Base-by-base conservation (phyloP, 2,888 invertebrate genomes). In the Drosophila cracens region DNA sequence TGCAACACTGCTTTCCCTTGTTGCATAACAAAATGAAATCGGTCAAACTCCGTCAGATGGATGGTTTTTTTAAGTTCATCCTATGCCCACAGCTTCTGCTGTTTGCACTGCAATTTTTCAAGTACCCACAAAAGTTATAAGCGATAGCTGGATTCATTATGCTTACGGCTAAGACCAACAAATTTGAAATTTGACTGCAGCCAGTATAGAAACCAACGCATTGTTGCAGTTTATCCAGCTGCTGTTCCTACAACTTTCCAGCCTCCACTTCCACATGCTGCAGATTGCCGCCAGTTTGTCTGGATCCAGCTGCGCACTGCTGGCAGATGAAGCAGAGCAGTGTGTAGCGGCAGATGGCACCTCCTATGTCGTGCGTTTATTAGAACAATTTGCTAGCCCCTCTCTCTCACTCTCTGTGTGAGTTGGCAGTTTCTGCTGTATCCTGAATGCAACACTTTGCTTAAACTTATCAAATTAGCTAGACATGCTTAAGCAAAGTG, bases 131-230 rank as follows among this genome's bases (percentile, higher is more conserved):
- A 59, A 71, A 74, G 64, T 68, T 70, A 62, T 77, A 66, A 48
- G 34, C 72, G 61, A 61, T 71, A 69, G 72, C 72, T 58, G 65
- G 73, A 77, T 84, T 81, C 76, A 81, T 68, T 70, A 51, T 66
- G 64, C 79, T 73, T 64, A 68, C 63, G 56, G 71, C 64, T 72
- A 76, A 62, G 63, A 53, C 74, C 62, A 81, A 81, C 84, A 82
- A 76, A 63, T 72, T 69, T 52, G 46, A 79, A 87, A 85, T 87
- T 84, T 79, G 71, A 69, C 62, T 64, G 59, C 54, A 77, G 46
- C 51, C 59, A 66, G 31, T 34, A 61, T 11, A 27, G 27, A 13
- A 29, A 4, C 29, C 27, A 56, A 67, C 64, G 61, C 64, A 62
- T n/a, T 52, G 49, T 48, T 18, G 31, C 57, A 57, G 31, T 40